These are phyloP conservation scores for Thysanoteuthis rhombus DNA, from an alignment of 2,888 invertebrate species.

Conservation along the genomic window DNA sequence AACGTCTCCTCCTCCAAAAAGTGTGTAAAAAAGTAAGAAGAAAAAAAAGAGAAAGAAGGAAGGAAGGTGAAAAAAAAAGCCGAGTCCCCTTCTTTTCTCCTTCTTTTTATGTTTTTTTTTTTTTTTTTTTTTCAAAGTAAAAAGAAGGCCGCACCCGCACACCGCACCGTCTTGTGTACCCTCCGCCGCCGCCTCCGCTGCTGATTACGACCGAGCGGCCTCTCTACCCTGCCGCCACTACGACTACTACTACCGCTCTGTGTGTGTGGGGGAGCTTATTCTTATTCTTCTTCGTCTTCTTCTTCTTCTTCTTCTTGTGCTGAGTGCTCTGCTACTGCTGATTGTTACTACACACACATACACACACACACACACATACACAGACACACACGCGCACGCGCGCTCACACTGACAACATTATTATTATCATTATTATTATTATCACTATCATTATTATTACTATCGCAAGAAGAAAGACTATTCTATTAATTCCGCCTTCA, in stretches of 20 bases:
- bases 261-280: no score
- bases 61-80: no score
- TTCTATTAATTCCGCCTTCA: not conserved
- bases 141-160: no score
- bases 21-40: not conserved
- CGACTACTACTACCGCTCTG: no score
- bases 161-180: not conserved
- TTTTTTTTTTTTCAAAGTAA: no score
- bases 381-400: not conserved
- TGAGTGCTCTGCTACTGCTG: not conserved
- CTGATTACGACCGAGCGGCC: not conserved
- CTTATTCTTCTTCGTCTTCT: no score
- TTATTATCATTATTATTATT: not conserved
- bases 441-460: not conserved
- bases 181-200: not conserved
- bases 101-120: no score
- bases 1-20: not conserved
- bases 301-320: no score
- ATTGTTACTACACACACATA: not conserved
- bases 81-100: not conserved
- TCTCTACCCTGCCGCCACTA: no score
- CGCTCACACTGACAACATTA: not conserved
- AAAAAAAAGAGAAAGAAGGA: no score
- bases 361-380: not conserved
- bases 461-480: not conserved